These are phyloP conservation scores for Cyrtorhinus lividipennis DNA, from an alignment of 1,140 invertebrate species.

Conservation along the genomic window DNA sequence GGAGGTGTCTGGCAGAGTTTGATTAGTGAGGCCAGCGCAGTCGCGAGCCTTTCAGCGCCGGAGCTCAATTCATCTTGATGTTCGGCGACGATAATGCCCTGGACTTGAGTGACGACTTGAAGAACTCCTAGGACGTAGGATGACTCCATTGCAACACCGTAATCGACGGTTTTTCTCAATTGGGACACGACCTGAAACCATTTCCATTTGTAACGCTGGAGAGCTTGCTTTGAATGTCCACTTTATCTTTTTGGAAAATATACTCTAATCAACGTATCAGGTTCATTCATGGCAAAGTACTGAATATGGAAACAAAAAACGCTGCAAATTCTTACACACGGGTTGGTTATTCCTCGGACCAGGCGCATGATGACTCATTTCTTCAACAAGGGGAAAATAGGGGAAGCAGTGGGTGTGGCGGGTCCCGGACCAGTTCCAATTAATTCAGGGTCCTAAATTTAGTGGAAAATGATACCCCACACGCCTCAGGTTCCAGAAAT, in stretches of 20 bases:
- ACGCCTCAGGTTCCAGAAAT: no score
- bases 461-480: no score
- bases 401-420: no score
- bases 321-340: neutral
- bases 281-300: no score
- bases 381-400: no score
- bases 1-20: conserved; percentile 15
- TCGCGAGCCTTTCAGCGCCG: conserved; percentile 16
- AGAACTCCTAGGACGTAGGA: conserved; percentile 17
- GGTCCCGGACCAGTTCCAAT: no score
- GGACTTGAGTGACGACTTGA: conserved; percentile 18
- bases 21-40: conserved; percentile 17
- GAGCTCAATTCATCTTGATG: conserved; percentile 15
- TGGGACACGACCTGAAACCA: conserved; percentile 13
- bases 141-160: conserved; percentile 18
- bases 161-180: conserved; percentile 17
- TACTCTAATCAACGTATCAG: no score
- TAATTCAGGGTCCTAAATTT: no score
- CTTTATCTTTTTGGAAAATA: no score
- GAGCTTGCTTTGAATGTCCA: no score
- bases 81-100: conserved; percentile 19
- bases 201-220: conserved; percentile 16
- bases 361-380: no score
- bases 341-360: neutral
- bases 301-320: neutral